Percentiles rank a stretch among this genome's conserved stretches.
These are phyloP conservation scores for Mormyrops boulengeri DNA, from an alignment of 2,797 vertebrate genomes.

Conservation along the genomic window DNA sequence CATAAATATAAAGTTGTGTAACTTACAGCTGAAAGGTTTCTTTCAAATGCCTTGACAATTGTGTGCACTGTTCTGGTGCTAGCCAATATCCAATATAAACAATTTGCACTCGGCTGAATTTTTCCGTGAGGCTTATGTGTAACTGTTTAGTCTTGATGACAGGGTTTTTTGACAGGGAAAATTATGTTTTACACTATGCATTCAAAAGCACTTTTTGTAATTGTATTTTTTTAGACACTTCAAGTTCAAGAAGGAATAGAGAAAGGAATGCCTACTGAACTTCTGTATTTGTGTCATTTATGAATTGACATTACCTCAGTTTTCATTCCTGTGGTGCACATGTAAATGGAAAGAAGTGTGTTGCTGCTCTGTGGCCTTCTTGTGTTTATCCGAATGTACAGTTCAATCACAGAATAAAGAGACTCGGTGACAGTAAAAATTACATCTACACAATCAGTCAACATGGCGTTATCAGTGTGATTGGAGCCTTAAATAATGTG, in stretches of 20 bases:
- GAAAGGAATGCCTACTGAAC: slow-evolving; percentile 68
- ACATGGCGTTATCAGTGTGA: slow-evolving; percentile 74
- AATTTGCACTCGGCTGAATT: slow-evolving; percentile 70
- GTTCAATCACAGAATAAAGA: slow-evolving; percentile 63
- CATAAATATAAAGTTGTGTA: slow-evolving; percentile 52
- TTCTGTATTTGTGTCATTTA: slow-evolving; percentile 65
- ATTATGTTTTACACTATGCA: slow-evolving; percentile 75
- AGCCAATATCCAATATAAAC: slow-evolving; percentile 65
- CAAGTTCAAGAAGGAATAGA: slow-evolving; percentile 38
- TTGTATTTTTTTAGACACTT: slow-evolving; percentile 55
- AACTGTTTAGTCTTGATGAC: slow-evolving; percentile 72
- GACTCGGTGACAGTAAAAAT: slow-evolving; percentile 61
- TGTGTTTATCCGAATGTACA: slow-evolving; percentile 76
- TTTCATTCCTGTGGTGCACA: slow-evolving; percentile 71
- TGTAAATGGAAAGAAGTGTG: slow-evolving; percentile 56
- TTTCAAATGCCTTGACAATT: slow-evolving; percentile 67
- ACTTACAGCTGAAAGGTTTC: slow-evolving; percentile 62
- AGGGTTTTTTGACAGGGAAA: slow-evolving; percentile 65
- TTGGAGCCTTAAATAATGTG: slow-evolving; percentile 83
- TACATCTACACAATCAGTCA: slow-evolving; percentile 62
- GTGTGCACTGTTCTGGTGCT: slow-evolving; percentile 64
- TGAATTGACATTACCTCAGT: slow-evolving; percentile 66
- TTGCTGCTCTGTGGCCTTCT: slow-evolving; percentile 67
- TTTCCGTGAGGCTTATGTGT: slow-evolving; percentile 79
- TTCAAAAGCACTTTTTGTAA: slow-evolving; percentile 77